Base-by-base conservation (phyloP, 2,888 invertebrate genomes). In the Brachypalpus laphriformis region DNA sequence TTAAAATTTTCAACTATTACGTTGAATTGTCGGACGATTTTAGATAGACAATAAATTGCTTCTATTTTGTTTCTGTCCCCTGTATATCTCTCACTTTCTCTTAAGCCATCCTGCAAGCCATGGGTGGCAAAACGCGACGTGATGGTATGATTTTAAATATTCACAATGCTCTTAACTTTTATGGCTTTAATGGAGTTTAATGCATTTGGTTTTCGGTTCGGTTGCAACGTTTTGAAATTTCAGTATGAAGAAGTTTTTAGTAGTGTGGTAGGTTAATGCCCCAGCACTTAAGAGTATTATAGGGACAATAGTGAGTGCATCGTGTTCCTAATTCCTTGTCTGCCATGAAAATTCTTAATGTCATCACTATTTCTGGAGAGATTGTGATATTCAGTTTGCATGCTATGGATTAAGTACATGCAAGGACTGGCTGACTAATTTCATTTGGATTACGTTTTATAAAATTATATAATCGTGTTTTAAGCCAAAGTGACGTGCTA, bases 171-270 rank as follows among this genome's bases (percentile, higher is more conserved):
- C 70, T 85, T 70, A 80, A 75, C 85, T 85, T 85, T 80, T 75
- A 80, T 65, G 57, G 75, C 85, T 80, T 80, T 83, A 83, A 83
- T 83, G 80, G 83, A 68, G 74, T 85, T 85, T 80, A 74, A 82
- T 82, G 81, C 70, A 56, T 82, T 81, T 14, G 47, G 81, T 47
- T 68, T 49, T 61, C 14, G 34, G 45, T 54, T 20, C 22, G 31
- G 45, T 37, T 49, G n/a, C n/a, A n/a, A n/a, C n/a, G n/a, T 81
- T 81, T 68, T 40, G 34, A 56, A 77, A 28, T 63, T 70, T 70
- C 16, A 16, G 9, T n/a, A 49, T 54, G 25, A 5, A 31, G 31
- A 57, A 57, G 56, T 61, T 61, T 57, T 72, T 51, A 59, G 37
- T 56, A 42, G 65, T 70, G 68, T 11, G 76, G 45, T 54, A 47